These are phyloP conservation scores for Thera britannica DNA, from an alignment of 2,888 invertebrate genomes.

Conservation along the genomic window DNA sequence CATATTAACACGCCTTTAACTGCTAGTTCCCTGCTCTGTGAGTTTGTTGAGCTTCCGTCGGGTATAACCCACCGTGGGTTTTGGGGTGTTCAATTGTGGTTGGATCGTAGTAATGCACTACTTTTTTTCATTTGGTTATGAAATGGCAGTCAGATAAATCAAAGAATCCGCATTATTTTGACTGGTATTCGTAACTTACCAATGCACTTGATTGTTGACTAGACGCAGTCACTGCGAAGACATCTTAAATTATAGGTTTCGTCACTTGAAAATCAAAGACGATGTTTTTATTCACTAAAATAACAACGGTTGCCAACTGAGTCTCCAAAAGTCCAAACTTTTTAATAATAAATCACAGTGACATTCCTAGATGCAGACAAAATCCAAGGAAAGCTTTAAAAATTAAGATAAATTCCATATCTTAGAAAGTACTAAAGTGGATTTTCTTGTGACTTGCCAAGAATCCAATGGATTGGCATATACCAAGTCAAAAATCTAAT, in stretches of 20 bases:
- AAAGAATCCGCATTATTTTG: neutral
- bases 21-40: conserved; percentile 45
- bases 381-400: neutral
- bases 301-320: neutral
- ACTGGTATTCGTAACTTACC: neutral
- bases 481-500: conserved; percentile 30
- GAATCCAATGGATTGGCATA: conserved; percentile 31
- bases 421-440: conserved; percentile 15
- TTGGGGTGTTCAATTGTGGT: neutral
- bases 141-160: neutral
- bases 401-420: conserved; percentile 7
- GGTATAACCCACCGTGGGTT: neutral
- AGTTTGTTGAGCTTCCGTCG: conserved; percentile 43
- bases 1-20: conserved; percentile 56
- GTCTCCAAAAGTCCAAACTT: neutral
- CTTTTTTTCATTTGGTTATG: neutral
- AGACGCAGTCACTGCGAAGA: too few species aligned
- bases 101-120: neutral
- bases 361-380: neutral
- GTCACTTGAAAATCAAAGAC: too few species aligned
- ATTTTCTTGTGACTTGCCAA: conserved; percentile 39
- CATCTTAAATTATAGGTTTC: too few species aligned
- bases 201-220: too few species aligned
- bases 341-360: neutral
- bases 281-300: too few species aligned